A percentile compares a stretch with the other conserved stretches of the same genome.
phyloP scores from a whole-genome alignment of 1,140 invertebrate genomes.

The Euura saliciscinereae region DNA sequence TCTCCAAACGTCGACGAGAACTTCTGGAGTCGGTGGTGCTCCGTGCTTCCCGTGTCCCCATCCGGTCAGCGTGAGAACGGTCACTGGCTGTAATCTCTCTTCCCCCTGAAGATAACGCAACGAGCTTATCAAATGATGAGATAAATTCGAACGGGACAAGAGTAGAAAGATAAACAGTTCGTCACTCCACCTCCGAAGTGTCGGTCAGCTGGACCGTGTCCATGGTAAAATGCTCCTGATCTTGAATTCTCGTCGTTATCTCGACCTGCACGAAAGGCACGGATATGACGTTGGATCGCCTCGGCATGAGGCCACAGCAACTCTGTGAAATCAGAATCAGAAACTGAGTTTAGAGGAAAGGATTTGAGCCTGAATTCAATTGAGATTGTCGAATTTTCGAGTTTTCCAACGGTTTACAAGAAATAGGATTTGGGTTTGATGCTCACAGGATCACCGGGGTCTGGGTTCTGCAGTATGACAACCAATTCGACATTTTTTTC shows the following conservation, averaged over 20 bases:
- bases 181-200: slow-evolving; percentile 27
- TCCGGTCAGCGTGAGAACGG: neutral
- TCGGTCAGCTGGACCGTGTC: slow-evolving; percentile 30
- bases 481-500: slow-evolving; percentile 70
- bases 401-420: neutral
- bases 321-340: neutral
- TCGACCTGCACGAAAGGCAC: neutral
- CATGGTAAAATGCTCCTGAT: slow-evolving; percentile 23
- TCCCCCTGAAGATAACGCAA: neutral
- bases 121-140: neutral
- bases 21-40: neutral
- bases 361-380: neutral
- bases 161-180: neutral
- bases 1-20: neutral
- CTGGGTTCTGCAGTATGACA: slow-evolving; percentile 61
- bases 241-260: slow-evolving; percentile 14
- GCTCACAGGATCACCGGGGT: slow-evolving; percentile 35
- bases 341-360: neutral
- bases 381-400: neutral
- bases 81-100: neutral
- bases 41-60: neutral
- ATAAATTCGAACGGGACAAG: neutral
- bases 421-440: neutral
- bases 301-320: neutral
- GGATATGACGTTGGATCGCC: neutral